A percentile compares a stretch with the other conserved stretches of the same genome.
Conservation (phyloP, 1,140 invertebrate genomes). For the Ganaspis sp. region DNA sequence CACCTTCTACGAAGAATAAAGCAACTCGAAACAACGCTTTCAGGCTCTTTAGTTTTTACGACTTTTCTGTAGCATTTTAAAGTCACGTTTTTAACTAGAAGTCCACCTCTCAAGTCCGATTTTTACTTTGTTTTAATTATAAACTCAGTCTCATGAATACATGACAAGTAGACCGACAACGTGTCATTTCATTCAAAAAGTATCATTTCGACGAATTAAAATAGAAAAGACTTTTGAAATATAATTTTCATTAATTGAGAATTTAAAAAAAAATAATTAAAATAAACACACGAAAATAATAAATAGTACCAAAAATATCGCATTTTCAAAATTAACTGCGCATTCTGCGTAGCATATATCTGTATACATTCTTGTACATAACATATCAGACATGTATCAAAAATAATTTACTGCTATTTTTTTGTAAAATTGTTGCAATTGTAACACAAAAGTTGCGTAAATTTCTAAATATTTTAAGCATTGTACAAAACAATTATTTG, state of each 20-base stretch:
- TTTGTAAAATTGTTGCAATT: no score
- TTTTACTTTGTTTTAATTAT: slow-evolving; percentile 71
- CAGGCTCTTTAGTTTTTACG: neutral
- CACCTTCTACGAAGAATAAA: slow-evolving; percentile 18
- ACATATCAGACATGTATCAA: no score
- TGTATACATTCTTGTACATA: no score
- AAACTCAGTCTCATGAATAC: slow-evolving; percentile 52
- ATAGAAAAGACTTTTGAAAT: neutral
- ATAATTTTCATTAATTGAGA: no score
- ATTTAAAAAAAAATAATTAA: no score
- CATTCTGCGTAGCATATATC: no score
- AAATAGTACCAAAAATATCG: no score
- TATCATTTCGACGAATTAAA: slow-evolving; percentile 45
- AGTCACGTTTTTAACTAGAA: slow-evolving; percentile 64
- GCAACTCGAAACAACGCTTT: neutral
- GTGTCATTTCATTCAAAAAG: slow-evolving; percentile 1
- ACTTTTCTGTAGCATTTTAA: slow-evolving; percentile 52
- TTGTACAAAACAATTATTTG: neutral
- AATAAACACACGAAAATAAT: no score
- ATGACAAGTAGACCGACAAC: slow-evolving; percentile 40
- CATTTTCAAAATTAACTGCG: no score
- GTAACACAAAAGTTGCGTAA: no score
- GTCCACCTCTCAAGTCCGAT: slow-evolving; percentile 62
- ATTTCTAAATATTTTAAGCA: no score
- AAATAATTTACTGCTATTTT: no score